Conservation (phyloP, 2,797 vertebrate genomes). For the Acanthornis magna region DNA sequence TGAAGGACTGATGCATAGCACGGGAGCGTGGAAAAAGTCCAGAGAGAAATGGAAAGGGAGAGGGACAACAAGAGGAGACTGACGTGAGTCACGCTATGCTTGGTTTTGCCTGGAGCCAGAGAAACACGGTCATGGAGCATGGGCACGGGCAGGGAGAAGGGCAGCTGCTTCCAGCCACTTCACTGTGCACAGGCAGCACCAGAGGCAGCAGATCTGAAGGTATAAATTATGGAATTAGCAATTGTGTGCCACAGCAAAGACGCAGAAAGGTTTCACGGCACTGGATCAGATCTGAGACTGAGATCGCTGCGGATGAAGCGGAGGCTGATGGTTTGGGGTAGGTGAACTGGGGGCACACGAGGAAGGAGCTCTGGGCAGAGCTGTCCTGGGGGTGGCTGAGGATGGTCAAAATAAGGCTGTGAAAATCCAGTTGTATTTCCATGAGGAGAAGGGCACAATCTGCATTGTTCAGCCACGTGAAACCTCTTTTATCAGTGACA, state of each 20-base stretch:
- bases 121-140: accelerated
- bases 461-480: background rate
- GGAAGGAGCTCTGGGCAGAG: background rate
- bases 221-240: background rate
- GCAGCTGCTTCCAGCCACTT: background rate
- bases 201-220: background rate
- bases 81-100: accelerated
- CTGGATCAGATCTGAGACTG: background rate
- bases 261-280: background rate
- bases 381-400: background rate
- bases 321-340: background rate
- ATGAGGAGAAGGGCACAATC: background rate
- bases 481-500: background rate
- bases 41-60: background rate
- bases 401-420: background rate
- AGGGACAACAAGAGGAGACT: background rate
- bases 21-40: background rate
- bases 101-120: background rate
- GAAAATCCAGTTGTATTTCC: background rate
- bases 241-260: background rate
- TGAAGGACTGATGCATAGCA: background rate
- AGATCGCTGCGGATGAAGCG: background rate
- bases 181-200: background rate
- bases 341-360: background rate
- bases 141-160: background rate